phyloP scores from a whole-genome alignment of 2,797 vertebrate species.

The Octomys mimax region DNA sequence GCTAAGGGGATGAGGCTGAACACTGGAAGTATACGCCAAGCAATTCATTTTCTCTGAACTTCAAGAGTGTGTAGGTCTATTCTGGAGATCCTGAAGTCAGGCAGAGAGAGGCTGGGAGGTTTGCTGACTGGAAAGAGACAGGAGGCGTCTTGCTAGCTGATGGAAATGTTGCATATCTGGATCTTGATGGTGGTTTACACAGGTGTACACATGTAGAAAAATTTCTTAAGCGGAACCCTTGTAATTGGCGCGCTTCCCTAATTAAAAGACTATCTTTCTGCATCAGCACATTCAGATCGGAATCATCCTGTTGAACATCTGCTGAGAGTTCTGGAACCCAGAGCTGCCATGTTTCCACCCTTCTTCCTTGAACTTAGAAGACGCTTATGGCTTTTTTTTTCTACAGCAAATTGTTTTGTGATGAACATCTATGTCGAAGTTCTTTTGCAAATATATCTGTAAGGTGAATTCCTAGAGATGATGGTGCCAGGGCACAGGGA shows the following conservation, averaged over 20 bases:
- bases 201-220: background rate
- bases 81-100: accelerated
- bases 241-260: background rate
- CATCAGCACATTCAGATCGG: background rate
- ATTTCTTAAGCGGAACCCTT: background rate
- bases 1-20: background rate
- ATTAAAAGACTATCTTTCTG: background rate
- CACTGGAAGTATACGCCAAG: accelerated
- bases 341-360: accelerated
- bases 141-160: background rate
- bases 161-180: accelerated
- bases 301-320: background rate
- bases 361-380: background rate
- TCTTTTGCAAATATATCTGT: background rate
- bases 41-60: accelerated
- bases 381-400: background rate
- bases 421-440: accelerated
- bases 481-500: background rate
- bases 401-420: accelerated
- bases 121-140: accelerated
- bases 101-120: background rate
- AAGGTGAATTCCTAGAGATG: constrained; percentile 57
- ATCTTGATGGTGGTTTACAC: background rate
- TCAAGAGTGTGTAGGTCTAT: accelerated
- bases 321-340: accelerated